phyloP scores from a whole-genome alignment of 2,797 vertebrate species.

The Poeciliopsis turneri region DNA sequence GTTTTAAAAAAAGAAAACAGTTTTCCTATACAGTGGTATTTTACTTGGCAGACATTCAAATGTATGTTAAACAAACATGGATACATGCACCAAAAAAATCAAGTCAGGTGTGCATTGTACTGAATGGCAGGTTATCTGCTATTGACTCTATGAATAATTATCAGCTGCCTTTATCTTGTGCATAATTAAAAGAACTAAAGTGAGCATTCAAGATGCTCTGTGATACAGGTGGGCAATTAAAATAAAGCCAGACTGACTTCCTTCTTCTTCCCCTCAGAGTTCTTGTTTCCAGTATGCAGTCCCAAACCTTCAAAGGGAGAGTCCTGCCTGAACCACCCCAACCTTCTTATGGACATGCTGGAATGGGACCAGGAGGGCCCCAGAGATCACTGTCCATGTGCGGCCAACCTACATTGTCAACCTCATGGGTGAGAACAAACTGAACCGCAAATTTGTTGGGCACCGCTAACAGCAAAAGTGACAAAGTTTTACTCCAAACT shows the following conservation, averaged over 20 bases:
- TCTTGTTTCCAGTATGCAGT: constrained; percentile 92
- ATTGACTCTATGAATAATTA: neutral
- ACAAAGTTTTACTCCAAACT: neutral
- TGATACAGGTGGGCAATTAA: neutral
- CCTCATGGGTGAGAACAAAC: constrained; percentile 81
- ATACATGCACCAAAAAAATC: neutral
- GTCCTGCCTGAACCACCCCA: constrained; percentile 83
- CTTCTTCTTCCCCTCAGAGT: constrained; percentile 71
- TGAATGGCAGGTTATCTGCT: neutral
- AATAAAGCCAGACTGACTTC: neutral
- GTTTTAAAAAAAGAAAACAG: neutral
- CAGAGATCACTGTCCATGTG: constrained; percentile 88
- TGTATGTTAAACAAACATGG: neutral
- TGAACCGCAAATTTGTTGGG: neutral
- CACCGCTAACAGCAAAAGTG: neutral
- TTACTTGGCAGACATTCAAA: neutral
- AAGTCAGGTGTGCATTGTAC: too few relatives aligned
- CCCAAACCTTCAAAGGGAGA: constrained; percentile 84
- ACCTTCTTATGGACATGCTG: constrained; percentile 89
- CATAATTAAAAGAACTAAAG: neutral
- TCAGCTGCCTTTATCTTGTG: neutral
- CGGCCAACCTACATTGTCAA: constrained; percentile 84
- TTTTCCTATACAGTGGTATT: neutral
- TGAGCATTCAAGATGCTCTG: neutral
- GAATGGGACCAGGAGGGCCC: constrained; percentile 92